These are phyloP conservation scores for Diabrotica undecimpunctata DNA, from an alignment of 1,140 invertebrate genomes.

Conservation along the genomic window DNA sequence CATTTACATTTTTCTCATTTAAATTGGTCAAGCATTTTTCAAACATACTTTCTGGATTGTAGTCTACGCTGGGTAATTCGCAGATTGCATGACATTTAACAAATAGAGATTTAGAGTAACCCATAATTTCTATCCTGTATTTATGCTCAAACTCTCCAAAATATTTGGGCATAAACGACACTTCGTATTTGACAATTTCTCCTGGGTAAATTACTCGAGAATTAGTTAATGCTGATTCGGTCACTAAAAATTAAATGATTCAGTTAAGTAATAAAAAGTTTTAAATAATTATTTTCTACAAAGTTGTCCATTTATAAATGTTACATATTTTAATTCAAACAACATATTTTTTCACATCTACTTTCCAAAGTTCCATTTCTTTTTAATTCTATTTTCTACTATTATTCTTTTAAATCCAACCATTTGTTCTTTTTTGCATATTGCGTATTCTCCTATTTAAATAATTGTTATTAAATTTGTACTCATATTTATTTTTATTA, in stretches of 20 bases:
- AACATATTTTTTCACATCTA: no score
- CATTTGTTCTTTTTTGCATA: no score
- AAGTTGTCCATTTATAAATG: no score
- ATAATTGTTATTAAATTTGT: no score
- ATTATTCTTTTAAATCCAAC: no score
- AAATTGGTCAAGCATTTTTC: conserved; percentile 24
- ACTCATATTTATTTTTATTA: no score
- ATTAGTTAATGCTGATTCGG: no score
- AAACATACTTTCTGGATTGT: conserved; percentile 34
- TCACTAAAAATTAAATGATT: no score
- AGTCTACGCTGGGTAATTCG: conserved; percentile 37
- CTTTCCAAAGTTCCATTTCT: no score
- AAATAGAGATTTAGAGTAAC: conserved; percentile 20
- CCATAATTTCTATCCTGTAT: conserved; percentile 29
- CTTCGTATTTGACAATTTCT: conserved; percentile 27
- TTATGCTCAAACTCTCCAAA: conserved; percentile 32
- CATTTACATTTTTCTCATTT: conserved; percentile 25
- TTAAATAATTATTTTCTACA: neutral
- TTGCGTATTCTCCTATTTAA: no score
- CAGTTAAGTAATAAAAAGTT: neutral
- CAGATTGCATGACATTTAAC: conserved; percentile 33
- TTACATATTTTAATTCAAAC: no score
- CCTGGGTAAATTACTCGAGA: conserved; percentile 20
- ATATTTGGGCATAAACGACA: conserved; percentile 35
- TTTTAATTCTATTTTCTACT: no score